These are phyloP conservation scores for Protodeltote pygarga DNA, from an alignment of 2,888 invertebrate species.

Conservation along the genomic window DNA sequence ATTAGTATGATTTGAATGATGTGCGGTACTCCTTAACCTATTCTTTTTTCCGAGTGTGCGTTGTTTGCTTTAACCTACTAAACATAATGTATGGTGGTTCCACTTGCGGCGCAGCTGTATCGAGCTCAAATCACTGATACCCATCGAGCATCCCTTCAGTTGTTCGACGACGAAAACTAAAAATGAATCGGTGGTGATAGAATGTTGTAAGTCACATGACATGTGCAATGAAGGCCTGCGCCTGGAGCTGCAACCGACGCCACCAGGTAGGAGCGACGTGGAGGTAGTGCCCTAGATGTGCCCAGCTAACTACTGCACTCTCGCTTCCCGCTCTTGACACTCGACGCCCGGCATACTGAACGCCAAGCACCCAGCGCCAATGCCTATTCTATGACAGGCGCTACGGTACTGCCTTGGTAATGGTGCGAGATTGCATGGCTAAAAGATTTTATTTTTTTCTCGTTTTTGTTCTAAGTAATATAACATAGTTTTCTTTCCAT, in stretches of 20 bases:
- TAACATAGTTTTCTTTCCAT: constrained; percentile 72
- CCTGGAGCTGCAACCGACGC: constrained; percentile 89
- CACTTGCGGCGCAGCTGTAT: constrained; percentile 91
- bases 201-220: constrained; percentile 92
- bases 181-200: constrained; percentile 92
- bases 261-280: constrained; percentile 88
- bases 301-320: constrained; percentile 65
- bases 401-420: constrained; percentile 63
- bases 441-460: constrained; percentile 55
- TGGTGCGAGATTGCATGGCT: constrained; percentile 80
- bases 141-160: constrained; percentile 93
- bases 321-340: constrained; percentile 55
- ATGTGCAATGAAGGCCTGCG: constrained; percentile 92
- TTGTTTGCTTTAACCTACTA: constrained; percentile 88
- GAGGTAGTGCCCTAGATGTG: constrained; percentile 65
- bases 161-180: constrained; percentile 92
- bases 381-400: constrained; percentile 26
- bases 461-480: constrained; percentile 70
- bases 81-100: constrained; percentile 86
- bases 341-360: constrained; percentile 39
- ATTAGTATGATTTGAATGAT: constrained; percentile 81
- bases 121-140: constrained; percentile 90
- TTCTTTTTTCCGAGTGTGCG: constrained; percentile 82
- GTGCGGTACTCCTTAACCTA: constrained; percentile 79
- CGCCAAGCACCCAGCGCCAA: constrained; percentile 47